Evolutionary conservation across 2,113 vertebrate genomes (phyloP).

Genomic region (Phrynocephalus versicolor): DNA sequence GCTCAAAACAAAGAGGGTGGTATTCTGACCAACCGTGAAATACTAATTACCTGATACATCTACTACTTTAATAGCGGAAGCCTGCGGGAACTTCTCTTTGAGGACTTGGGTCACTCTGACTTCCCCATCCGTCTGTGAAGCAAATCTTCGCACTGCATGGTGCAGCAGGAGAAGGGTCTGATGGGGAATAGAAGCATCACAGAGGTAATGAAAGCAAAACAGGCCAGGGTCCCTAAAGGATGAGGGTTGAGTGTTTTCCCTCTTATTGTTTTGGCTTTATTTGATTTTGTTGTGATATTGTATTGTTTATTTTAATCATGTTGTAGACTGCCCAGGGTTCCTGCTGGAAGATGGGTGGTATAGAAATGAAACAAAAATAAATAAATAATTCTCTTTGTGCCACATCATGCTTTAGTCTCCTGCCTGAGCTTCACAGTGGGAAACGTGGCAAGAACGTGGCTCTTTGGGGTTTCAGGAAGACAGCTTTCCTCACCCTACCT

Average conservation of each 20-base stretch:
- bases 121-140: constrained; percentile 83
- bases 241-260: too few relatives aligned
- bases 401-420: background rate
- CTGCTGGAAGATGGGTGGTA: too few relatives aligned
- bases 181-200: background rate
- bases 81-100: constrained; percentile 85
- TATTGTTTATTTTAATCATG: too few relatives aligned
- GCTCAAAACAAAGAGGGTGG: too few relatives aligned
- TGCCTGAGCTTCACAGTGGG: background rate
- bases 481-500: background rate
- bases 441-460: background rate
- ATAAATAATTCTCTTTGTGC: background rate
- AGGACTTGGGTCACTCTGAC: constrained; percentile 76
- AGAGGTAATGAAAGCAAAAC: background rate
- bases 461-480: background rate
- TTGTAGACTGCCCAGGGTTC: too few relatives aligned
- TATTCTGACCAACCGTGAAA: background rate
- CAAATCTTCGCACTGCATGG: constrained; percentile 62
- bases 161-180: constrained; percentile 34
- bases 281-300: too few relatives aligned
- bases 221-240: background rate
- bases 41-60: constrained; percentile 87
- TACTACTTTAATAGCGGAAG: constrained; percentile 83
- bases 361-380: too few relatives aligned
- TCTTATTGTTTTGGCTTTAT: too few relatives aligned